Base-by-base conservation (phyloP, 1,140 invertebrate genomes). In the Saccostrea glomerata region DNA sequence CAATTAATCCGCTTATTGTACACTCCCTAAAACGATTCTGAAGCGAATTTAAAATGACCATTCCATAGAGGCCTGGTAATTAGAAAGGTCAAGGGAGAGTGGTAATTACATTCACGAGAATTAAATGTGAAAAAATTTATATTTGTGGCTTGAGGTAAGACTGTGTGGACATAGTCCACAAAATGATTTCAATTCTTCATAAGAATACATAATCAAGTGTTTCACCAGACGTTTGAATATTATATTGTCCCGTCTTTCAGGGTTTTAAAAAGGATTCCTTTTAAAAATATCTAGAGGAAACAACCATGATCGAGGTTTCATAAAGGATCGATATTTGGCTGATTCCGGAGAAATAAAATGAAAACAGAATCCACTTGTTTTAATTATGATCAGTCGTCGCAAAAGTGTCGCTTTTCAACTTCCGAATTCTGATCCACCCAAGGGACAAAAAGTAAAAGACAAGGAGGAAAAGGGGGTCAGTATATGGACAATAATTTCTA, bases 401-500 rank as follows among this genome's bases (percentile, higher is more conserved):
- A 77, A 77, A 36, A 77, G 70, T 30, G 70, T 77, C 11, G 25
- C 23, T 15, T 77, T 77, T 30, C 70, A 77, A 17, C 11, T 77
- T 17, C 70, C 70, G 30, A 36, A 36, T 77, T 20, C 15, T 6
- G 70, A 77, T 77, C 3, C 25, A 6, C 25, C 70, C 15, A 30
- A 15, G 23, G 70, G 30, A 77, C 25, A 23, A 77, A 77, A 77
- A 36, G 25, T 25, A 5, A 77, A 77, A 77, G 12, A 36, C 7
- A 77, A 77, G 12, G 25, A 25, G 25, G 70, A 77, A 30, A 36
- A 77, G 13, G 70, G 25, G 15, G 70, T 77, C 70, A 84, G 82
- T 55, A 84, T 84, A 20, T 84, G 82, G 82, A 54, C 82, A 7
- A 55, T 84, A 7, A 55, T 84, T 54, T 55, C 82, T n/a, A 54